A percentile compares a stretch with the other conserved stretches of the same genome.
phyloP scores from a whole-genome alignment of 2,888 invertebrate genomes.

The Anagyrus pseudococci region DNA sequence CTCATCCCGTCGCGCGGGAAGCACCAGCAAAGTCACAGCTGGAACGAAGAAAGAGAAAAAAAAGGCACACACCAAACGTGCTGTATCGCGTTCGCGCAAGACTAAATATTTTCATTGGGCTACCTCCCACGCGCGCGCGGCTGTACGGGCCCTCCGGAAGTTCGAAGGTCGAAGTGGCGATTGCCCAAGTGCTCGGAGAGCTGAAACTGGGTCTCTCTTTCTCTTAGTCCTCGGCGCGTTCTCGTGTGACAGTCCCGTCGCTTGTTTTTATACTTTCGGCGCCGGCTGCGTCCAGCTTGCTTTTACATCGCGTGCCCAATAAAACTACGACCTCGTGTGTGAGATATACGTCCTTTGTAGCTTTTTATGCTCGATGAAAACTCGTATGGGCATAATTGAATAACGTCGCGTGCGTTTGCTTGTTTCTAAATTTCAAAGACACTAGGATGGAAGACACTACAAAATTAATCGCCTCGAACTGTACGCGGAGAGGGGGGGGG shows the following conservation, averaged over 20 bases:
- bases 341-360: no score
- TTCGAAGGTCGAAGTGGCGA: constrained; percentile 24
- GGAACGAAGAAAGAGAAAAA: not conserved
- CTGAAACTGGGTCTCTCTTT: not conserved
- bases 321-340: no score
- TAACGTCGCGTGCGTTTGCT: no score
- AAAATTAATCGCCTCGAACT: no score
- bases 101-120: constrained; percentile 33
- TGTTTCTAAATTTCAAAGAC: no score
- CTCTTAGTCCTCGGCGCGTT: no score
- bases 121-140: not conserved
- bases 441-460: no score
- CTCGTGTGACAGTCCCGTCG: not conserved
- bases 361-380: no score
- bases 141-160: constrained; percentile 19
- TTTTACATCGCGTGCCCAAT: no score
- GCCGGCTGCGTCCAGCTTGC: no score
- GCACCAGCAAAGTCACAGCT: not conserved
- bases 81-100: constrained; percentile 2
- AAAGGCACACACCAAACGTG: not conserved
- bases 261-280: not conserved
- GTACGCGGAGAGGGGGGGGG: no score
- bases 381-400: no score
- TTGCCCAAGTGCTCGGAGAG: constrained; percentile 10
- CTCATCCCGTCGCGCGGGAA: not conserved